phyloP scores from a whole-genome alignment of 2,113 vertebrate species.

The Athene noctua region DNA sequence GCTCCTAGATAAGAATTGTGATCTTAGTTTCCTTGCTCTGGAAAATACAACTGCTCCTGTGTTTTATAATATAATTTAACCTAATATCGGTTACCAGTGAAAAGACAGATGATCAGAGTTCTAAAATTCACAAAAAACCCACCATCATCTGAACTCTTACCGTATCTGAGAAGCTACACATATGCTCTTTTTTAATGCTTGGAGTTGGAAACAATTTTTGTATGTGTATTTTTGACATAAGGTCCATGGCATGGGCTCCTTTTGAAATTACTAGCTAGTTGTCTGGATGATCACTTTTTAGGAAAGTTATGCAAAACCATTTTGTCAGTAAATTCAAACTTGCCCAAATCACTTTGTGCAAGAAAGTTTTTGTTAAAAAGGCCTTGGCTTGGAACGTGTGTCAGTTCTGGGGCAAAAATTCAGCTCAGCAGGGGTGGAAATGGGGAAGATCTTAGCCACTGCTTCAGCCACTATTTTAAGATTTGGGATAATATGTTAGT shows the following conservation, averaged over 20 bases:
- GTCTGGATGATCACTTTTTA: background rate
- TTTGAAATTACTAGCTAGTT: background rate
- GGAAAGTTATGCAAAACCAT: background rate
- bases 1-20: background rate
- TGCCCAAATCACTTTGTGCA: background rate
- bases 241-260: background rate
- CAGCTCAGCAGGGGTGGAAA: background rate
- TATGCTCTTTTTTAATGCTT: background rate
- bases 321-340: background rate
- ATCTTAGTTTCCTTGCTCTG: background rate
- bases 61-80: background rate
- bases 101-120: background rate
- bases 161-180: background rate
- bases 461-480: background rate
- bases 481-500: background rate
- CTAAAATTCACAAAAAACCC: background rate
- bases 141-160: background rate
- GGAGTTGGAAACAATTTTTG: background rate
- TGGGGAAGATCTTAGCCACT: background rate
- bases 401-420: background rate
- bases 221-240: background rate
- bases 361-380: background rate
- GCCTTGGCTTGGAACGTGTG: background rate
- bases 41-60: background rate
- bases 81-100: background rate